These are phyloP conservation scores for Drosophila sordidapex DNA, from an alignment of 2,888 invertebrate species.

Conservation along the genomic window DNA sequence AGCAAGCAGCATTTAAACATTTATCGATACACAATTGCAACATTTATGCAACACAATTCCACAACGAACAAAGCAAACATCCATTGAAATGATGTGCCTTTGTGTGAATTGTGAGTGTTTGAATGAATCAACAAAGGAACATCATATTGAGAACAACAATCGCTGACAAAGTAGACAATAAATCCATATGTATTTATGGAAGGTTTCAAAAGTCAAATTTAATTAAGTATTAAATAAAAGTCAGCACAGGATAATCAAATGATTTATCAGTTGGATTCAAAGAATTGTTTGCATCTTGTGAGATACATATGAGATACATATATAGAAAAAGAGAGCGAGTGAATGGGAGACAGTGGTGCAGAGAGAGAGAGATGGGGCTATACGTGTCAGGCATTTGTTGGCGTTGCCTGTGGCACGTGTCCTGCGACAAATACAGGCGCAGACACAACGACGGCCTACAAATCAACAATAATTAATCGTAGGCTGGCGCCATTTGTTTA, in stretches of 20 bases:
- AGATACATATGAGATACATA: background rate
- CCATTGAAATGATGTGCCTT: background rate
- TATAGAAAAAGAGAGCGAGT: background rate
- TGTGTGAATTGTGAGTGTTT: background rate
- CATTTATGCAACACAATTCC: background rate
- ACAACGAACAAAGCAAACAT: background rate
- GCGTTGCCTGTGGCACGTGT: slow-evolving; percentile 48
- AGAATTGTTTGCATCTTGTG: slow-evolving; percentile 24
- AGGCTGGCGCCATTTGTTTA: slow-evolving; percentile 75
- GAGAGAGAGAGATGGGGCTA: background rate
- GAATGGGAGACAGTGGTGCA: background rate
- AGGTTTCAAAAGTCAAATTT: background rate
- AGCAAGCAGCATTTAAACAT: slow-evolving; percentile 14
- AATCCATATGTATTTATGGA: slow-evolving; percentile 7
- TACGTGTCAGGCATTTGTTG: slow-evolving; percentile 15
- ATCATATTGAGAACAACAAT: background rate
- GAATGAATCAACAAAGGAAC: background rate
- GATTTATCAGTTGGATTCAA: slow-evolving; percentile 40
- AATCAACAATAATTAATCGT: slow-evolving; percentile 76
- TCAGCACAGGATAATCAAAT: slow-evolving; percentile 26
- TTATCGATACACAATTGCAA: slow-evolving; percentile 22
- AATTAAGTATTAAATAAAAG: slow-evolving; percentile 15
- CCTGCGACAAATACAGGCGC: slow-evolving; percentile 32
- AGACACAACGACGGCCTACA: slow-evolving; percentile 31
- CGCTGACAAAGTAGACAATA: slow-evolving; percentile 7